Base-by-base conservation (phyloP, 2,113 vertebrate genomes). In the Embiotoca jacksoni region DNA sequence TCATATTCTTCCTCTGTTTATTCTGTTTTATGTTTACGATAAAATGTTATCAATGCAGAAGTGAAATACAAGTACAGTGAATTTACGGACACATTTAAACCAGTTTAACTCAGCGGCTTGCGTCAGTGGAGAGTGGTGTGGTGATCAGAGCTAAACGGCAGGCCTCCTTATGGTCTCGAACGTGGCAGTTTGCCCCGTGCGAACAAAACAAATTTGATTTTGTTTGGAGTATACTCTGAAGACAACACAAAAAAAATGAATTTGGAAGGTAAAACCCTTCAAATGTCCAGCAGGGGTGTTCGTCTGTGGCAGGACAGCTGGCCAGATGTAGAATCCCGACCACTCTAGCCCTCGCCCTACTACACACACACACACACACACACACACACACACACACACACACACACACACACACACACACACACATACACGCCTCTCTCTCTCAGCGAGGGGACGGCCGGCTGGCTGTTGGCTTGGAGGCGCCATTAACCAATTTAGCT, bases 401-500 rank as follows among this genome's bases (percentile, higher is more conserved):
- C 60, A 65, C 78, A 35, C 62, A 10, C 63, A 72, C 56, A 33
- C 63, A 69, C 56, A 67, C 50, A 37, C 83, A 37, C 59, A 62
- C 46, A 7, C 59, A 70, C 56, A 33, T 60, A 65, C 81, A 37
- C 62, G 36, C 59, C 52, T 57, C 83, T 72, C 80, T 80, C 61
- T 83, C 87, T 75, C 81, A 87, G 80, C 35, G 13, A 86, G 80
- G 86, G 78, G 85, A 81, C 30, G 73, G 80, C 71, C 69, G 89
- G 77, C 90, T 91, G 90, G 88, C 90, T 91, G 81, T 88, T 88
- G 89, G 91, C 88, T 92, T 86, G 86, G 89, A 93, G 92, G 91
- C 88, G 66, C 90, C 90, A 91, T 93, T 93, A 91, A 93, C 92
- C 92, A 93, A 93, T 93, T 93, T 92, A 92, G 89, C 88, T 91